phyloP scores from a whole-genome alignment of 2,113 vertebrate species.

The Halichoerus grypus region DNA sequence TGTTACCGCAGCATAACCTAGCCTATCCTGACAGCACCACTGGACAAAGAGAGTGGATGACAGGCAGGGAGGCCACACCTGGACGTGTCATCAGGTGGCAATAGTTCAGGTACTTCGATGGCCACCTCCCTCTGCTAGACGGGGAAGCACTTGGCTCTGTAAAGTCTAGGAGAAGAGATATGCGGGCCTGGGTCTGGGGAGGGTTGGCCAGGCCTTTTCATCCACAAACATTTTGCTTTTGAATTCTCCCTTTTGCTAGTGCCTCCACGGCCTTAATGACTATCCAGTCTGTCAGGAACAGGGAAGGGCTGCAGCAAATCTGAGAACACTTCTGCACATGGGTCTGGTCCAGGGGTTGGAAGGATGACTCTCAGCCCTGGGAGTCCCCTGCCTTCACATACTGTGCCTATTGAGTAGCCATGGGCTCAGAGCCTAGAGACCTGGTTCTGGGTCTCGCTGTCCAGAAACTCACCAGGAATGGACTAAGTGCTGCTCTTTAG shows the following conservation, averaged over 20 bases:
- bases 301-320: background rate
- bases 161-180: background rate
- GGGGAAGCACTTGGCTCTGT: background rate
- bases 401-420: background rate
- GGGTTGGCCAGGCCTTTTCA: background rate
- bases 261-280: background rate
- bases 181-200: background rate
- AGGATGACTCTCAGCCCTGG: accelerated
- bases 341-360: background rate
- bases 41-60: background rate
- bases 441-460: background rate
- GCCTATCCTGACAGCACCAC: background rate
- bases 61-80: background rate
- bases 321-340: background rate
- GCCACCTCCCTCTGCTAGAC: background rate
- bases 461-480: background rate
- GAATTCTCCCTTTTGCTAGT: background rate
- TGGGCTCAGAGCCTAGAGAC: background rate
- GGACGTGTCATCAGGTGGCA: accelerated
- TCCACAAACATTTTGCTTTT: background rate
- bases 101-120: accelerated
- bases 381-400: accelerated
- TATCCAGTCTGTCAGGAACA: background rate
- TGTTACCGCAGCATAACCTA: background rate
- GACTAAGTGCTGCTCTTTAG: background rate